These are phyloP conservation scores for Laterallus jamaicensis DNA, from an alignment of 2,113 vertebrate genomes.

Conservation along the genomic window DNA sequence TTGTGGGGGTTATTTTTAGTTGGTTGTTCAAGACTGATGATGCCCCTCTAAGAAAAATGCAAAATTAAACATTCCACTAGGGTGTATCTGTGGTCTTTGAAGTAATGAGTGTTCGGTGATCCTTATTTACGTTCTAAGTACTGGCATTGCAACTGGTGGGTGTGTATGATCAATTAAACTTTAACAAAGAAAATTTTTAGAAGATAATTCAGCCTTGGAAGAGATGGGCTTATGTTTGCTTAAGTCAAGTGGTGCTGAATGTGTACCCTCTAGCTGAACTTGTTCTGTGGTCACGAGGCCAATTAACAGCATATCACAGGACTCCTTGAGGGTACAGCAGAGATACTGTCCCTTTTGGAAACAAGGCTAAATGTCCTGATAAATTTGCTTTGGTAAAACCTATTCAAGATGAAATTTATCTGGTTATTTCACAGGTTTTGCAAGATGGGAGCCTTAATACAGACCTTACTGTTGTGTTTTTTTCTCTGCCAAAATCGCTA, in stretches of 20 bases:
- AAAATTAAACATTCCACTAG: not conserved
- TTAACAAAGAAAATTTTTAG: not conserved
- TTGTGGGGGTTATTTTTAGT: not conserved
- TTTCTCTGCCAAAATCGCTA: not conserved
- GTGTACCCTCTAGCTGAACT: not conserved
- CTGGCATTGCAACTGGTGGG: fast-evolving
- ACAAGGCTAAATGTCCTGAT: not conserved
- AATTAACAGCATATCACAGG: not conserved
- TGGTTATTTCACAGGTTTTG: not conserved
- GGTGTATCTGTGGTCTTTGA: not conserved
- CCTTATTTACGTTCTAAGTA: not conserved
- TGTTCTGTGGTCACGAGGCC: fast-evolving
- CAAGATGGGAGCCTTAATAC: not conserved
- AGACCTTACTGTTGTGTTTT: not conserved
- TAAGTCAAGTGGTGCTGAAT: not conserved
- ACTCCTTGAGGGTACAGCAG: not conserved
- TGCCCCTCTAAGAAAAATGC: not conserved
- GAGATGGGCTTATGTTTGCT: not conserved
- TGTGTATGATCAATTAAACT: not conserved
- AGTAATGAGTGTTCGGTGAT: not conserved
- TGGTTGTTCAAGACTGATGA: not conserved
- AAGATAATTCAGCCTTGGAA: not conserved
- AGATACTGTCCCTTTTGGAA: not conserved
- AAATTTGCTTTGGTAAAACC: not conserved
- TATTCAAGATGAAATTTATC: not conserved